A percentile compares a stretch with the other conserved stretches of the same genome.
phyloP scores from a whole-genome alignment of 2,888 invertebrate species.

The Aphodius sticticus region DNA sequence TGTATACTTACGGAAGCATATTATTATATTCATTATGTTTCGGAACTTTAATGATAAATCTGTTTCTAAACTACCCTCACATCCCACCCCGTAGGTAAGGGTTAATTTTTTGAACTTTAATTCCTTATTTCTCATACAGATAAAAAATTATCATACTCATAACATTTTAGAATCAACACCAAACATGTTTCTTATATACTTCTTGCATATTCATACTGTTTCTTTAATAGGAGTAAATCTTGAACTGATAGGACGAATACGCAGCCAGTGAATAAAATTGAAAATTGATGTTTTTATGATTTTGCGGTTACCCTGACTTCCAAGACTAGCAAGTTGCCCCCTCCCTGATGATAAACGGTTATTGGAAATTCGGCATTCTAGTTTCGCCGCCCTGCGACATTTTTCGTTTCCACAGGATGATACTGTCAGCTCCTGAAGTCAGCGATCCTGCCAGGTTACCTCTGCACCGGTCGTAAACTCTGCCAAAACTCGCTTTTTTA shows the following conservation, averaged over 20 bases:
- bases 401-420: not conserved
- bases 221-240: not conserved
- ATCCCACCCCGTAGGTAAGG: too few relatives aligned
- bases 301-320: not conserved
- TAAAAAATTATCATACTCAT: too few relatives aligned
- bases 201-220: too few relatives aligned
- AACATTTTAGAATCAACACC: too few relatives aligned
- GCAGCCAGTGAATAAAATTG: not conserved
- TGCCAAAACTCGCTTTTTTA: not conserved
- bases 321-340: not conserved
- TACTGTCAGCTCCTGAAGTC: not conserved
- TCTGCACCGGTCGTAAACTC: not conserved
- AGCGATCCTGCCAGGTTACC: slow-evolving; percentile 4
- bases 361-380: not conserved
- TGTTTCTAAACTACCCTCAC: too few relatives aligned
- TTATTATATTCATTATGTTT: too few relatives aligned
- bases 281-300: not conserved
- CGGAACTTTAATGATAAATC: too few relatives aligned
- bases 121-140: too few relatives aligned
- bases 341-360: not conserved
- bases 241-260: not conserved
- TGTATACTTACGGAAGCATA: too few relatives aligned
- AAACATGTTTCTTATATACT: too few relatives aligned
- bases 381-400: not conserved
- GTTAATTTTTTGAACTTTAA: too few relatives aligned